These are phyloP conservation scores for Apogon hyalosoma DNA, from an alignment of 2,797 vertebrate genomes.

Conservation along the genomic window DNA sequence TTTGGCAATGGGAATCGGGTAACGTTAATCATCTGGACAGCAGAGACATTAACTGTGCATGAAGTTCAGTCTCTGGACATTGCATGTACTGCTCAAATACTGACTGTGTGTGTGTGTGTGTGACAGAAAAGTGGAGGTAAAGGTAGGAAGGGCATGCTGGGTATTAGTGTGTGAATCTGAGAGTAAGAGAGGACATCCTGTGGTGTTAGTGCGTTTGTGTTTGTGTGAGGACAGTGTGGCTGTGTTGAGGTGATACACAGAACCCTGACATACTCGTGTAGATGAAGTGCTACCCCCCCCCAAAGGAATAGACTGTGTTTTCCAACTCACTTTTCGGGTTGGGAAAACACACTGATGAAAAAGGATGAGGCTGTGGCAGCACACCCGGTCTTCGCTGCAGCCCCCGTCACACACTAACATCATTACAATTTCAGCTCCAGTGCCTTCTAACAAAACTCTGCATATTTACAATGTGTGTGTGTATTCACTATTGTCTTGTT, in stretches of 20 bases:
- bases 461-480: conserved; percentile 68
- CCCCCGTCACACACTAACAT: conserved; percentile 70
- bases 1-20: conserved; percentile 77
- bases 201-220: conserved; percentile 35
- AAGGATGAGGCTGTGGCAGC: conserved; percentile 66
- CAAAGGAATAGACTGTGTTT: conserved; percentile 49
- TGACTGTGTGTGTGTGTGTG: conserved; percentile 38
- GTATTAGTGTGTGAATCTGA: conserved; percentile 41
- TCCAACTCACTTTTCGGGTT: conserved; percentile 63
- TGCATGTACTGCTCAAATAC: conserved; percentile 63
- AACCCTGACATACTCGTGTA: conserved; percentile 64
- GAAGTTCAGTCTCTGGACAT: conserved; percentile 80
- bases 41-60: conserved; percentile 84
- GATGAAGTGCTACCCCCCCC: conserved; percentile 48
- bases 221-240: conserved; percentile 41
- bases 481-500: conserved; percentile 71
- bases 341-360: conserved; percentile 74
- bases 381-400: conserved; percentile 51
- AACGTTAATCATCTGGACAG: conserved; percentile 86
- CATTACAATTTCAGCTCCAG: conserved; percentile 72
- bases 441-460: conserved; percentile 72
- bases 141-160: conserved; percentile 37
- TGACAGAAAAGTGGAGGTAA: conserved; percentile 16
- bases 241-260: conserved; percentile 57
- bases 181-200: conserved; percentile 35